These are phyloP conservation scores for Oryzias sinensis DNA, from an alignment of 2,797 vertebrate genomes.

Conservation along the genomic window DNA sequence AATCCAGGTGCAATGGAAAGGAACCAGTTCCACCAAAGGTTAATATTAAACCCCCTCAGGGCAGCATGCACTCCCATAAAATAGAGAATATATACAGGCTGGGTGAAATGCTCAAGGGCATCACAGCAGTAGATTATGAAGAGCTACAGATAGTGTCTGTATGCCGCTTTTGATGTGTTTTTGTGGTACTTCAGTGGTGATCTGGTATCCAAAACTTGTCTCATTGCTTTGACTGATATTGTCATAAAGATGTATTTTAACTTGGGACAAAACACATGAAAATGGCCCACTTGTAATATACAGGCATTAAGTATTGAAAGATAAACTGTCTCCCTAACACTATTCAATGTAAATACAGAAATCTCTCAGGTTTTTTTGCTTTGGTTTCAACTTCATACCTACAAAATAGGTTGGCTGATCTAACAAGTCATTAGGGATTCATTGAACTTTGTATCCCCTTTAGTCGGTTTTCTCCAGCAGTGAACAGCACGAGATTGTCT, in stretches of 20 bases:
- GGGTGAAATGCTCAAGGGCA: slow-evolving; percentile 27
- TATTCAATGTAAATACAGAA: no score
- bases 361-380: no score
- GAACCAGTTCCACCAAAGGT: not conserved
- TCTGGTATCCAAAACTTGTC: slow-evolving; percentile 17
- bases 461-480: no score
- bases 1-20: not conserved
- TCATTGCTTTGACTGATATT: slow-evolving; percentile 23
- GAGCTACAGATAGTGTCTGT: not conserved
- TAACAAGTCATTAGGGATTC: no score
- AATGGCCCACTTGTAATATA: not conserved
- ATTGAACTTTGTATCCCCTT: no score
- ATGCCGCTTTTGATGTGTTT: slow-evolving; percentile 1
- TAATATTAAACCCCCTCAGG: slow-evolving; percentile 8
- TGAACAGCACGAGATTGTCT: no score
- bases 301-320: not conserved
- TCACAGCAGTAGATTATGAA: slow-evolving; percentile 12
- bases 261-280: not conserved
- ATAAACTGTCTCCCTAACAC: no score
- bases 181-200: slow-evolving; percentile 14
- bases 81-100: slow-evolving; percentile 5
- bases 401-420: no score
- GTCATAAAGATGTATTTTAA: slow-evolving; percentile 16
- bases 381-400: no score
- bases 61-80: not conserved